Evolutionary conservation across 2,113 vertebrate genomes (phyloP).

Genomic region (Symphodus melops): DNA sequence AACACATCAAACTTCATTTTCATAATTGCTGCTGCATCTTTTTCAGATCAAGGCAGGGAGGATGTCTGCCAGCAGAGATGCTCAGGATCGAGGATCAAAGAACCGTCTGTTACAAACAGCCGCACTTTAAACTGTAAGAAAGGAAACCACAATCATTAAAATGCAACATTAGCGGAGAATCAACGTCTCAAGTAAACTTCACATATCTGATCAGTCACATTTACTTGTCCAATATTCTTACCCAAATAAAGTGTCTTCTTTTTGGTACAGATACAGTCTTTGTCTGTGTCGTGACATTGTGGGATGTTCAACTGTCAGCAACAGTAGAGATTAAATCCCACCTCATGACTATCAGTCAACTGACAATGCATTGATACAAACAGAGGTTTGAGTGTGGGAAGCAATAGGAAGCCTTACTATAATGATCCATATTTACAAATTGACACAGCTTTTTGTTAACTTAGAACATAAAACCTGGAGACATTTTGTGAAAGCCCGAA

Average conservation of each 20-base stretch:
- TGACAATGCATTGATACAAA: constrained; percentile 32
- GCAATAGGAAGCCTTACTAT: not conserved
- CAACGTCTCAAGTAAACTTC: constrained; percentile 4
- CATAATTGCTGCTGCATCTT: constrained; percentile 26
- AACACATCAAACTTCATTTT: constrained; percentile 24
- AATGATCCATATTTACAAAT: not conserved
- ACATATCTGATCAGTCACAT: not conserved
- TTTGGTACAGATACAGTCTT: constrained; percentile 12
- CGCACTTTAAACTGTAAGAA: constrained; percentile 8
- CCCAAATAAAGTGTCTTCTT: not conserved
- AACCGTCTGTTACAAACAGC: constrained; percentile 1
- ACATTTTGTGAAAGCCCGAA: not conserved
- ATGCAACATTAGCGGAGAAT: not conserved
- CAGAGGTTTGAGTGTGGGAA: constrained; percentile 12
- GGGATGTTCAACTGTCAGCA: constrained; percentile 28
- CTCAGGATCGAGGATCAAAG: constrained; percentile 16
- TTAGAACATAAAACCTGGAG: not conserved
- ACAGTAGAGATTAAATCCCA: constrained; percentile 36
- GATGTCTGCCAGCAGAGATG: constrained; percentile 36
- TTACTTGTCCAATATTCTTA: not conserved
- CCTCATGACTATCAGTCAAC: constrained; percentile 18
- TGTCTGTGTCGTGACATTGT: constrained; percentile 25
- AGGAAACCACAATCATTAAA: constrained; percentile 28
- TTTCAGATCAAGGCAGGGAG: constrained; percentile 56
- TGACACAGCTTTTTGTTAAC: not conserved